Evolutionary conservation across 2,113 vertebrate genomes (phyloP), one percentile per base, ranked within the genome.

Genomic region (Equus przewalskii): DNA sequence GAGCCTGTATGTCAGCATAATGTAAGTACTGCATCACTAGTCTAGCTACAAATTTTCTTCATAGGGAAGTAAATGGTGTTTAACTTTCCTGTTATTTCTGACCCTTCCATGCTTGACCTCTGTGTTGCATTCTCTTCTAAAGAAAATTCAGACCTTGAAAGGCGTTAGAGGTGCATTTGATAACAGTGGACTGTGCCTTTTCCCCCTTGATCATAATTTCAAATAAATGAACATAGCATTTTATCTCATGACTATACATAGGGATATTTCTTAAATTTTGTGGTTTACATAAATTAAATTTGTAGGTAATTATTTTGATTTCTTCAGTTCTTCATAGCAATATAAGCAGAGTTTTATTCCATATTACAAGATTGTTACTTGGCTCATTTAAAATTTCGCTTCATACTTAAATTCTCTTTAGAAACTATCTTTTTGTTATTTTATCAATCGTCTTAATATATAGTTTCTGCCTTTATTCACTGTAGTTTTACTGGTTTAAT

Each of bases 21-120:
- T 92, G 26, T 49, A 30, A 84, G 87, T 5, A 81, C 30, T 96
- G 96, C 75, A 96, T 94, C 94, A 91, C 87, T 88, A 84, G 79
- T 72, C 72, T 81, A 84, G 87, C 86, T 92, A 65, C 83, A 96
- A 78, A 86, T 81, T 90, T 72, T 97, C 82, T 94, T 89, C 89
- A 91, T 51, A 73, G 80, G 70, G 89, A 97, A 97, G 97, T 97
- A 97, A 95, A 98, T 95, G 87, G 41, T 97, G 94, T 97, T 97
- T 98, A 78, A 88, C 86, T 97, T 98, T 89, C 65, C 92, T 64
- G 51, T 96, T 93, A 95, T 79, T 92, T 93, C 79, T 96, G 85
- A 96, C 56, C 78, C 89, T 93, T 83, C 24, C 10, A 4, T 80
- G 60, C 18, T 76, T 92, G 70, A 96, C 93, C 65, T 84, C 56